A percentile compares a stretch with the other conserved stretches of the same genome.
These are phyloP conservation scores for Mycetomoellerius zeteki DNA, from an alignment of 1,140 invertebrate species.

Conservation along the genomic window DNA sequence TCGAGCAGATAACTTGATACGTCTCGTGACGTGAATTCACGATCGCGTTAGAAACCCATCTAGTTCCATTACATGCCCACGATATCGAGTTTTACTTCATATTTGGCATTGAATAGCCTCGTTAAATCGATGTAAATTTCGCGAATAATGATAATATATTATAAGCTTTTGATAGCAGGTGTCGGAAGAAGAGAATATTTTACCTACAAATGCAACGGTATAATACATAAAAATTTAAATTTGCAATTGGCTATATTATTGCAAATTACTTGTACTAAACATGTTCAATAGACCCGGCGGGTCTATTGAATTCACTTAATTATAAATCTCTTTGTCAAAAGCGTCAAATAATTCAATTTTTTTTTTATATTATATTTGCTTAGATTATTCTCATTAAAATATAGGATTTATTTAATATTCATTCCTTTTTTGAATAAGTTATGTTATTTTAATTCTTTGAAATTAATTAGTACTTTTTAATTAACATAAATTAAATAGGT, in stretches of 20 bases:
- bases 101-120: neutral
- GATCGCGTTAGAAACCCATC: conserved; percentile 36
- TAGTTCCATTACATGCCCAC: conserved; percentile 6
- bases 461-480: too few relatives aligned
- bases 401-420: too few relatives aligned
- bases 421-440: too few relatives aligned
- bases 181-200: neutral
- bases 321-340: too few relatives aligned
- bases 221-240: neutral
- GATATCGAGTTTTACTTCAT: conserved; percentile 39
- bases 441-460: too few relatives aligned
- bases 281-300: neutral
- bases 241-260: neutral
- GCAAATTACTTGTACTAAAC: neutral
- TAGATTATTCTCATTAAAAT: too few relatives aligned
- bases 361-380: too few relatives aligned
- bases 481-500: too few relatives aligned
- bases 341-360: too few relatives aligned
- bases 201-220: neutral
- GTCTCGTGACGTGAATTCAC: conserved; percentile 47
- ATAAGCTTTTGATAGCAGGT: neutral
- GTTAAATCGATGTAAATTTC: conserved; percentile 14
- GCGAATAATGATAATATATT: neutral
- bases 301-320: too few relatives aligned
- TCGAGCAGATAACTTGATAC: conserved; percentile 39